Conservation (phyloP, 92 coral and sea anemone genomes). For the Epizoanthus scotinus region DNA sequence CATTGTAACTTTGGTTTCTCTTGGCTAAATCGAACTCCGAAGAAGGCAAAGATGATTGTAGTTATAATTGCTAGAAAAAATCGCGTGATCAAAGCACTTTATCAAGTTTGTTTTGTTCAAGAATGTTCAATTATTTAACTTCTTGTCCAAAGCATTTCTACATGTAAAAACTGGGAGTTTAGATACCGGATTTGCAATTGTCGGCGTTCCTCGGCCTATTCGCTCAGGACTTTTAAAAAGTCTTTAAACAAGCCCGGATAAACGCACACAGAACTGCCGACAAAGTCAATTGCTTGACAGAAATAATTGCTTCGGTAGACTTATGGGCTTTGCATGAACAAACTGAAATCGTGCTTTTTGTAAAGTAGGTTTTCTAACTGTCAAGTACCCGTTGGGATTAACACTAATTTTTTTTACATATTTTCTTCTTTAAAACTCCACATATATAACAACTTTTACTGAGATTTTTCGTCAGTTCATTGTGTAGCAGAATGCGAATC, state of each 20-base stretch:
- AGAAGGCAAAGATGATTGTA: not conserved
- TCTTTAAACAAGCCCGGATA: not conserved
- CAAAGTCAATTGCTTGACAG: conserved; percentile 39
- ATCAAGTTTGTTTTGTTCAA: conserved; percentile 30
- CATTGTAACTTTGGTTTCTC: no score
- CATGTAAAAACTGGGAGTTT: not conserved
- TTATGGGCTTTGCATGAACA: conserved; percentile 17
- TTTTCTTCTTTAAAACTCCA: not conserved
- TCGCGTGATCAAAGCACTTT: conserved; percentile 12
- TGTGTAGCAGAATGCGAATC: not conserved
- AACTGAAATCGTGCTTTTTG: not conserved
- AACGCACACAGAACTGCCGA: conserved; percentile 7
- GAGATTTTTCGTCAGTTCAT: not conserved
- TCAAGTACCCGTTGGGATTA: conserved; percentile 21
- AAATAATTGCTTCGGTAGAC: conserved; percentile 17
- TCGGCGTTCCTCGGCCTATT: not conserved
- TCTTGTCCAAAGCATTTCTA: conserved; percentile 1
- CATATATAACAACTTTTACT: no score
- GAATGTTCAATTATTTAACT: conserved; percentile 17
- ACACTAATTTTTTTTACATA: not conserved
- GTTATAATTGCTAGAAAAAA: conserved; percentile 12
- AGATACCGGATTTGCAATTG: not conserved
- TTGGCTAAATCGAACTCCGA: no score
- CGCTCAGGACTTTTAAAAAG: not conserved
- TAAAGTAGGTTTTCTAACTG: conserved; percentile 6